Conservation (phyloP, 2,113 vertebrate species). For the Perognathus longimembris region DNA sequence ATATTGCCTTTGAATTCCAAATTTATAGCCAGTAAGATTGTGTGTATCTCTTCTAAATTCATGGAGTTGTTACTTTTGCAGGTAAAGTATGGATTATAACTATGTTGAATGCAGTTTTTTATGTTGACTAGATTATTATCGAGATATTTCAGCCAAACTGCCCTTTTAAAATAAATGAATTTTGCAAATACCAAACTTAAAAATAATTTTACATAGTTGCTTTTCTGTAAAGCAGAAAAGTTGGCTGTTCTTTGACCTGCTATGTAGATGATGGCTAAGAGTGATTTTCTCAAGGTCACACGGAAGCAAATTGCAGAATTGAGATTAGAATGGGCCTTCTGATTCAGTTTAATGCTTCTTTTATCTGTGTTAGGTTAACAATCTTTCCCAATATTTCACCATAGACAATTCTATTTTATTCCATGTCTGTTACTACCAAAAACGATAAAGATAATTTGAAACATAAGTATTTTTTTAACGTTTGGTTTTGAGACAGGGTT, state of each 20-base stretch:
- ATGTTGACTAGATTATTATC: conserved; percentile 15
- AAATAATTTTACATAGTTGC: conserved; percentile 25
- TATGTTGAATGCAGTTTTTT: neutral
- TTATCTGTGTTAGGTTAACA: neutral
- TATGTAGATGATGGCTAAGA: conserved; percentile 2
- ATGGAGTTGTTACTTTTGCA: neutral
- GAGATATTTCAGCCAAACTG: conserved; percentile 22
- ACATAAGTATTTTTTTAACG: neutral
- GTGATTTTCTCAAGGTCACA: neutral
- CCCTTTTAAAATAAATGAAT: conserved; percentile 14
- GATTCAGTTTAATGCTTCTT: neutral
- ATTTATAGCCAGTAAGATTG: neutral
- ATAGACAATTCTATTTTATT: neutral
- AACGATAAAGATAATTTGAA: neutral
- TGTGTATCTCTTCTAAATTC: neutral
- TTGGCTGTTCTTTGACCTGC: neutral
- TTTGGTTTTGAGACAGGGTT: no score
- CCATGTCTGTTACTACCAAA: neutral
- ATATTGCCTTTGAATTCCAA: neutral
- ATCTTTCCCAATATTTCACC: neutral
- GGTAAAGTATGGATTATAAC: neutral
- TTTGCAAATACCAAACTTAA: conserved; percentile 17
- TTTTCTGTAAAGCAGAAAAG: neutral
- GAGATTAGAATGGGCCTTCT: conserved; percentile 1
- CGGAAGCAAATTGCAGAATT: conserved; percentile 20